Evolutionary conservation across 2,797 vertebrate genomes (phyloP), one percentile per base, ranked within the genome.

Genomic region (Podargus strigoides): DNA sequence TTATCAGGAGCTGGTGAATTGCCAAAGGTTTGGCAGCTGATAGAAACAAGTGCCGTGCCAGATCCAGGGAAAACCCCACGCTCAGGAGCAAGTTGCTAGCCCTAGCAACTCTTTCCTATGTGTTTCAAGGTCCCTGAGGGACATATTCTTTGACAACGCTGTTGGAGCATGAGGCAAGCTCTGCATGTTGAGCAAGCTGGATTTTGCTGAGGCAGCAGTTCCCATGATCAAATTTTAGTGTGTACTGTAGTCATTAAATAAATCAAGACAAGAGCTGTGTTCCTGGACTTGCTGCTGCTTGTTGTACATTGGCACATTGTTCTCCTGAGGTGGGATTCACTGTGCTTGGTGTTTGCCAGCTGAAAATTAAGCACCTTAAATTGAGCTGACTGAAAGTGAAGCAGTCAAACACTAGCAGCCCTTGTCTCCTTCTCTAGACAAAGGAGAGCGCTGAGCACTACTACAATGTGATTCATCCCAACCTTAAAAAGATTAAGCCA

Each of bases 141-240:
- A 88, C 39, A 10, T 24, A 59, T 27, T 93, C 63, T 81, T 91
- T 90, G 89, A 94, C 73, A 84, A 27, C 2, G 7, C 26, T 39
- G n/a, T 63, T 59, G 46, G 67, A 91, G 73, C 80, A 88, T 3
- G 8, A 90, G 66, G 36, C 58, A 72, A 27, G 34, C n/a, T 85
- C 46, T 77, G 68, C 53, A 27, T 26, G 23, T 86, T 81, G 50
- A 90, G 67, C 87, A 86, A 90, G 59, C 67, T 30, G 23, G 32
- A 78, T 94, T 95, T 94, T 94, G 95, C 96, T 96, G 95, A 96
- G 83, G 37, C 91, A 94, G 91, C 59, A 63, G 67, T 96, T 96
- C 93, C 83, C 91, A 76, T 94, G 62, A 86, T 90, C 87, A 93
- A 81, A 86, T 90, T 81, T 84, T 74, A 93, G 90, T 66, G 66